A percentile compares a stretch with the other conserved stretches of the same genome.
Evolutionary conservation across 2,797 vertebrate species (phyloP).

Genomic region (Hoplostethus mediterraneus): DNA sequence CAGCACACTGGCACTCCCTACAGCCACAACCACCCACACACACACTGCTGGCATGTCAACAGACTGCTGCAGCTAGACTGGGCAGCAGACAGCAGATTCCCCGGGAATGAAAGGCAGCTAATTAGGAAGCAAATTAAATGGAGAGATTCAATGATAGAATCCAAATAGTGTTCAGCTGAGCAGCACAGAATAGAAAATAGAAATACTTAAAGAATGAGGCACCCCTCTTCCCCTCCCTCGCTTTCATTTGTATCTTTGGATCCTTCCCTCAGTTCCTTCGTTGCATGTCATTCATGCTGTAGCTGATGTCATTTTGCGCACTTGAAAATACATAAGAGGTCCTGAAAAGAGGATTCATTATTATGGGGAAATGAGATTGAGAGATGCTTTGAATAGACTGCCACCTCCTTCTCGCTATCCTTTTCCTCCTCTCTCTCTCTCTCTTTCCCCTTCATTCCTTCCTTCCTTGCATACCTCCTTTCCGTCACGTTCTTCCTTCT

Average conservation of each 20-base stretch:
- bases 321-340: slow-evolving; percentile 40
- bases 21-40: slow-evolving; percentile 17
- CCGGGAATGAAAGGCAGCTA: slow-evolving; percentile 65
- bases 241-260: background rate
- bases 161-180: slow-evolving; percentile 66
- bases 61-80: slow-evolving; percentile 48
- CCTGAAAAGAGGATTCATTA: slow-evolving; percentile 18
- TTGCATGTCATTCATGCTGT: background rate
- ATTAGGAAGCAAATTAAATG: slow-evolving; percentile 72
- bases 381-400: slow-evolving; percentile 26
- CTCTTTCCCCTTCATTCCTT: background rate
- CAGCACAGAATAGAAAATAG: slow-evolving; percentile 42
- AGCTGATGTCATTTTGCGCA: background rate
- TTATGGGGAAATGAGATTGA: slow-evolving; percentile 25
- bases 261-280: background rate
- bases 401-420: too few relatives aligned
- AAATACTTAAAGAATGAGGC: slow-evolving; percentile 22
- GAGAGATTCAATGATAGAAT: slow-evolving; percentile 58
- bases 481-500: too few relatives aligned
- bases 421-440: background rate
- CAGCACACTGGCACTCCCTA: background rate
- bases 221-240: background rate
- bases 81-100: slow-evolving; percentile 50
- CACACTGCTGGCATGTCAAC: slow-evolving; percentile 50
- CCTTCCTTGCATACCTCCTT: background rate